A percentile compares a stretch with the other conserved stretches of the same genome.
Evolutionary conservation across 1,140 invertebrate genomes (phyloP).

Genomic region (Euschistus heros): DNA sequence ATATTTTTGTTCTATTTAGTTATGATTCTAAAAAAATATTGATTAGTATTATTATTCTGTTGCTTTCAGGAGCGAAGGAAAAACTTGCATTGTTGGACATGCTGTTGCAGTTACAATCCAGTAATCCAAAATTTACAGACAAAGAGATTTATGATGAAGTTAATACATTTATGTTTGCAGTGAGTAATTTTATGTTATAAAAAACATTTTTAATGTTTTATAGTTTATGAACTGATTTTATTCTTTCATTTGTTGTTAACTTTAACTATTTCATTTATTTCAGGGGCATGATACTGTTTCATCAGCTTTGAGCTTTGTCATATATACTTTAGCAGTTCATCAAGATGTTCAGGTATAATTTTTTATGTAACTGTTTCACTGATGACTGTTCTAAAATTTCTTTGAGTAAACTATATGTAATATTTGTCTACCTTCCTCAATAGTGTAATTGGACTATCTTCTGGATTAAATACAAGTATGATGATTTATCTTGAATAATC

Average conservation of each 20-base stretch:
- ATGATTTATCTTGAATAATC: too few species aligned
- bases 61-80: neutral
- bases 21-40: too few species aligned
- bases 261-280: neutral
- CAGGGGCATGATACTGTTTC: constrained; percentile 12
- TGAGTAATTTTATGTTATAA: neutral
- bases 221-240: too few species aligned
- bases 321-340: neutral
- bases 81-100: constrained; percentile 9
- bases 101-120: neutral
- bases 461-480: too few species aligned
- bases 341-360: constrained; percentile 11
- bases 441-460: too few species aligned
- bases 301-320: neutral
- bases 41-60: too few species aligned
- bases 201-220: neutral
- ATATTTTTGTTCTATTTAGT: too few species aligned
- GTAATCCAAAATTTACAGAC: neutral
- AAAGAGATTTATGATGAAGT: constrained; percentile 5
- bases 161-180: constrained; percentile 18
- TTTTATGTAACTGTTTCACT: too few species aligned
- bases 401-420: too few species aligned
- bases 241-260: too few species aligned
- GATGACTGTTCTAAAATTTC: too few species aligned
- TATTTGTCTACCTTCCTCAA: too few species aligned